These are phyloP conservation scores for Heliconius charithonia DNA, from an alignment of 2,888 invertebrate species.

Conservation along the genomic window DNA sequence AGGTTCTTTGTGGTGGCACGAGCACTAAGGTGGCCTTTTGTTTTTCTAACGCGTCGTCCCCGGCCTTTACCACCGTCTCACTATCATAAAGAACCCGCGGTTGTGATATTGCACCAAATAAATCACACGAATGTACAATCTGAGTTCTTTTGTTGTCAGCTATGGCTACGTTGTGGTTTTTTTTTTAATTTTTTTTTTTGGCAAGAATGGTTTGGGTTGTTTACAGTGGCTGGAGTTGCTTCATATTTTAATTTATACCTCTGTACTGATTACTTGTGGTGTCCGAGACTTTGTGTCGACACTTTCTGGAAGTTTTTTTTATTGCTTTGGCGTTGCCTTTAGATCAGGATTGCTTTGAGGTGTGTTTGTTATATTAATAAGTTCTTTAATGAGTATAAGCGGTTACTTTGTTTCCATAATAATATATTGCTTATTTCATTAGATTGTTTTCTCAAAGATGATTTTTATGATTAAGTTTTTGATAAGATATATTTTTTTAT, in stretches of 20 bases:
- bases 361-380: background rate
- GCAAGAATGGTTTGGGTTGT: conserved; percentile 36
- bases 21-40: conserved; percentile 44
- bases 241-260: conserved; percentile 41
- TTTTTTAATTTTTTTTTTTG: conserved; percentile 36
- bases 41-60: conserved; percentile 50
- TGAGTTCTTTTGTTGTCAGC: conserved; percentile 46
- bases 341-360: background rate
- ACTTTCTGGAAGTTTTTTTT: background rate
- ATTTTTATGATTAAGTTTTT: no score
- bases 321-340: background rate
- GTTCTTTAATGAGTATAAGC: background rate
- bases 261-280: conserved; percentile 21
- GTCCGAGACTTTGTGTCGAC: conserved; percentile 21
- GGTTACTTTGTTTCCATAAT: background rate
- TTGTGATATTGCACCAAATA: conserved; percentile 48
- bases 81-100: conserved; percentile 46
- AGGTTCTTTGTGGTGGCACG: conserved; percentile 64
- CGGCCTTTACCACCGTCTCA: conserved; percentile 42
- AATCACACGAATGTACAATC: conserved; percentile 48
- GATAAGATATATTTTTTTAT: no score
- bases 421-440: background rate
- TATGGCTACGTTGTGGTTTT: conserved; percentile 40
- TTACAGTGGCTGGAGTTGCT: conserved; percentile 28
- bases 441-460: background rate